These are phyloP conservation scores for Pantherophis vulpinus DNA, from an alignment of 2,797 vertebrate species.

Conservation along the genomic window DNA sequence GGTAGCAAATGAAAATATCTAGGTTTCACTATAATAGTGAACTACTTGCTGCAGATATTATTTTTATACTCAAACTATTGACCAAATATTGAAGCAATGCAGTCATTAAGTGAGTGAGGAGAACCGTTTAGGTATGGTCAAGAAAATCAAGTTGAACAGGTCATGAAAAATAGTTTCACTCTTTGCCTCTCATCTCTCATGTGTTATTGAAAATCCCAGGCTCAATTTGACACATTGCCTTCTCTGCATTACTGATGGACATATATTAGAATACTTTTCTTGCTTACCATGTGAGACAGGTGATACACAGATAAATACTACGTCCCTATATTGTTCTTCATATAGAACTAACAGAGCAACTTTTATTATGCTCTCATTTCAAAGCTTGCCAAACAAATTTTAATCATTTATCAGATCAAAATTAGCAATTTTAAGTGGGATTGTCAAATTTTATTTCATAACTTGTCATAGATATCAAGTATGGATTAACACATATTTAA, in stretches of 20 bases:
- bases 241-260: not conserved
- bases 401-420: not conserved
- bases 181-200: not conserved
- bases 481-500: not conserved
- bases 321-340: not conserved
- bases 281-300: not conserved
- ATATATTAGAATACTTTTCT: not conserved
- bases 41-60: not conserved
- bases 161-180: not conserved
- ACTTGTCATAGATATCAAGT: not conserved
- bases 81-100: not conserved
- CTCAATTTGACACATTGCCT: not conserved
- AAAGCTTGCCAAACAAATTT: not conserved
- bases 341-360: not conserved
- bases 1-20: not conserved
- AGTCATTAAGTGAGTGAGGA: not conserved
- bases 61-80: not conserved
- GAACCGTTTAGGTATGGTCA: not conserved
- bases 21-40: not conserved
- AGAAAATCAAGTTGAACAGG: not conserved
- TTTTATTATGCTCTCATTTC: not conserved
- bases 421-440: not conserved
- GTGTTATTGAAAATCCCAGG: not conserved
- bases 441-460: not conserved
- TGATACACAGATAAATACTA: not conserved